phyloP scores from a whole-genome alignment of 2,113 vertebrate species.

The Microcebus ravelobensis region DNA sequence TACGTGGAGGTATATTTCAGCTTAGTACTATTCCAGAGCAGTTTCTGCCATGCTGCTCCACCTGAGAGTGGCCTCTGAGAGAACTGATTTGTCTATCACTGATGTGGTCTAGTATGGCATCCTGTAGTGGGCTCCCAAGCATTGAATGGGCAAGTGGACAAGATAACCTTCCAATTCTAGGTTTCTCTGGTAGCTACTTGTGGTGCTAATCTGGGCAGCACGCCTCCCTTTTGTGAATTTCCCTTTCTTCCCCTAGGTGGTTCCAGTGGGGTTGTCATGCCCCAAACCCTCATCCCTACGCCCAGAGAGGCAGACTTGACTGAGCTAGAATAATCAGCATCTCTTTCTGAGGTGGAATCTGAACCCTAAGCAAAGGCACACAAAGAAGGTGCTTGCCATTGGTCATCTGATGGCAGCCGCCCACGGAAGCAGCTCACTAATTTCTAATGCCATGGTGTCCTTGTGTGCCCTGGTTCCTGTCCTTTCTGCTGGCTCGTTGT shows the following conservation, averaged over 20 bases:
- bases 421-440: background rate
- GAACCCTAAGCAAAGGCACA: background rate
- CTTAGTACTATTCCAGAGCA: background rate
- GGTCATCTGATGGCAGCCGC: background rate
- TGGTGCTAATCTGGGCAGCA: background rate
- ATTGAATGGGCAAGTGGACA: background rate
- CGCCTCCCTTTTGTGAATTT: background rate
- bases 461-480: background rate
- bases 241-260: background rate
- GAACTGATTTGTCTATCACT: background rate
- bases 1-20: background rate
- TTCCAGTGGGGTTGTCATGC: background rate
- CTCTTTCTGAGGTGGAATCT: background rate
- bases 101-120: rapidly evolving
- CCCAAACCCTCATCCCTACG: background rate
- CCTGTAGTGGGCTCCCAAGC: background rate
- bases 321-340: background rate
- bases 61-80: background rate
- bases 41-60: background rate
- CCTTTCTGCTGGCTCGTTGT: background rate
- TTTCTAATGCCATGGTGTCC: background rate
- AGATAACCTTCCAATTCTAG: background rate
- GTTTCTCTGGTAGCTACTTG: background rate
- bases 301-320: background rate
- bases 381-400: background rate